Evolutionary conservation across 2,888 invertebrate genomes (phyloP).

Genomic region (Pseudococcus jackbeardsleyi): DNA sequence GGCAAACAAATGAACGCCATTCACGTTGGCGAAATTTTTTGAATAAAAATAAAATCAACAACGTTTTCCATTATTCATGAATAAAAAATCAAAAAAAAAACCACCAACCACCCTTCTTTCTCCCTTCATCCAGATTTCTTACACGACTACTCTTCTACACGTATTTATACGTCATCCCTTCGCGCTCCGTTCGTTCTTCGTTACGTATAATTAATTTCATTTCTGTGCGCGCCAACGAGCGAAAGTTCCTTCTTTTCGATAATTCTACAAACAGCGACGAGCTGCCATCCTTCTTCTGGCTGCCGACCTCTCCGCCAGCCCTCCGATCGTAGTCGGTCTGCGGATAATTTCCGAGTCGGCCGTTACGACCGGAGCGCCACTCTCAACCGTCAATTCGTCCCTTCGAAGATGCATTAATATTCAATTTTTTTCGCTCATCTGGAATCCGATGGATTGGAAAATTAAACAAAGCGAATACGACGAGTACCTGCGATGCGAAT

Average conservation of each 20-base stretch:
- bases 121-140: background rate
- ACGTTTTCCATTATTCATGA: constrained; percentile 54
- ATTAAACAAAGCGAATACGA: background rate
- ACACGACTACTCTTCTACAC: background rate
- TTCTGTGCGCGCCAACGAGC: background rate
- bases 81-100: constrained; percentile 4
- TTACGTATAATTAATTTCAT: constrained; percentile 44
- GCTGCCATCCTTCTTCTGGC: background rate
- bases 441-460: constrained; percentile 31
- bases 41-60: constrained; percentile 55
- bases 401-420: background rate
- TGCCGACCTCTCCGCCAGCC: background rate
- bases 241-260: constrained; percentile 33
- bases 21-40: constrained; percentile 49
- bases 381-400: background rate
- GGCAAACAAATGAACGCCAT: constrained; percentile 52
- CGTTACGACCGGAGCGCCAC: background rate
- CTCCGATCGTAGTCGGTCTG: background rate
- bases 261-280: background rate
- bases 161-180: background rate
- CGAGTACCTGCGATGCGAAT: background rate
- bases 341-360: background rate
- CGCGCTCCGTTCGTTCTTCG: background rate
- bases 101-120: background rate
- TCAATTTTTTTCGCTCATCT: constrained; percentile 33